A percentile compares a stretch with the other conserved stretches of the same genome.
phyloP scores from a whole-genome alignment of 2,113 vertebrate species.

The Climacteris rufus region DNA sequence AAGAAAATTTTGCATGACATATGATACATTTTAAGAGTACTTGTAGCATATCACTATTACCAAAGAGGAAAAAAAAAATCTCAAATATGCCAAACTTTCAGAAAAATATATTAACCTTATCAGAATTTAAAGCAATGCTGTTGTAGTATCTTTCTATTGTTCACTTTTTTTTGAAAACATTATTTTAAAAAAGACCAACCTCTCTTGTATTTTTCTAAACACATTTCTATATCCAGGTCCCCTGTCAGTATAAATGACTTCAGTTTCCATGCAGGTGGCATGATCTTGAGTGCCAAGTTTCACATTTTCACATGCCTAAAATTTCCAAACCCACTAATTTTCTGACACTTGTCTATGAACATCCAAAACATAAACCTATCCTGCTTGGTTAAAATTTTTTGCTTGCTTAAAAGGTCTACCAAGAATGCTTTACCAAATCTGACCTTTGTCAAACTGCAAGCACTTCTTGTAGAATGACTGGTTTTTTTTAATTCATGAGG shows the following conservation, averaged over 20 bases:
- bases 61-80: background rate
- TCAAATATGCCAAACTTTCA: background rate
- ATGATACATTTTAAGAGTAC: background rate
- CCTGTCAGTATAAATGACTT: background rate
- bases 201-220: fast-evolving
- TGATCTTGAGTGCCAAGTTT: background rate
- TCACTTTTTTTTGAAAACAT: background rate
- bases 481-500: background rate
- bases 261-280: background rate
- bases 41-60: background rate
- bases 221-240: background rate
- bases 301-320: background rate
- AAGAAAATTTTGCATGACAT: background rate
- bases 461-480: background rate
- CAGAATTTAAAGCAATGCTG: background rate
- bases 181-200: background rate
- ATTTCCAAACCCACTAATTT: background rate
- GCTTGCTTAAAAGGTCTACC: background rate
- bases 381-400: background rate
- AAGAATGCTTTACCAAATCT: background rate
- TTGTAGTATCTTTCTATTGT: background rate
- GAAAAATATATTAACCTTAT: background rate
- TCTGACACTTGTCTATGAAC: background rate
- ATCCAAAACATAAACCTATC: background rate
- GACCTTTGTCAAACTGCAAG: background rate